Evolutionary conservation across 2,113 vertebrate species (phyloP).

Genomic region (Callipepla californica): DNA sequence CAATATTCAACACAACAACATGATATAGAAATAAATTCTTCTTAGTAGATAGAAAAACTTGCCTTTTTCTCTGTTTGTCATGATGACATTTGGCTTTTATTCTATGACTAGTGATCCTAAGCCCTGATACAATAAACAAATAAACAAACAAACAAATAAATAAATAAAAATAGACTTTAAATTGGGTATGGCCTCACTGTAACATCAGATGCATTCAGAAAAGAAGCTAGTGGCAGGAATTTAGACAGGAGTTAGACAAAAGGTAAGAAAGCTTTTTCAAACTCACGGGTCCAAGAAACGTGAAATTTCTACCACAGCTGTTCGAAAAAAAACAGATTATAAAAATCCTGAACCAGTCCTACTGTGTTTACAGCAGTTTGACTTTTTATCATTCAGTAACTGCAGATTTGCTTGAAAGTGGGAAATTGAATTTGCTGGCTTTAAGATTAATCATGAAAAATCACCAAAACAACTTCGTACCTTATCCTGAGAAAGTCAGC

Average conservation of each 20-base stretch:
- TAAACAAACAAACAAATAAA: too few relatives aligned
- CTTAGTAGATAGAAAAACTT: neutral
- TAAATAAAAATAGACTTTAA: neutral
- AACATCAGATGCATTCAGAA: neutral
- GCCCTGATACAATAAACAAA: neutral
- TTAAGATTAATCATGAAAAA: slow-evolving; percentile 25
- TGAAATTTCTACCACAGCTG: neutral
- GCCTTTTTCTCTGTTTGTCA: neutral
- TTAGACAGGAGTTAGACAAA: neutral
- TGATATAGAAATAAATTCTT: neutral
- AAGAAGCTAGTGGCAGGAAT: neutral
- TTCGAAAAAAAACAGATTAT: neutral
- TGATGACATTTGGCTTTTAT: neutral
- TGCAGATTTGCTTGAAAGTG: neutral
- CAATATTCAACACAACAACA: neutral
- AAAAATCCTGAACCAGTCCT: neutral
- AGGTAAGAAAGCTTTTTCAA: neutral
- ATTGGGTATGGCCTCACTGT: neutral
- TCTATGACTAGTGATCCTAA: neutral
- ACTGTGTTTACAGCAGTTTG: neutral
- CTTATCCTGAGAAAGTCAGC: neutral
- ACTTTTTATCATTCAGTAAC: neutral
- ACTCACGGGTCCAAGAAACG: neutral
- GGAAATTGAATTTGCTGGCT: neutral
- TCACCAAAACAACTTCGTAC: neutral